Evolutionary conservation across 2,888 invertebrate genomes (phyloP).

Genomic region (Antheraea assamensis): DNA sequence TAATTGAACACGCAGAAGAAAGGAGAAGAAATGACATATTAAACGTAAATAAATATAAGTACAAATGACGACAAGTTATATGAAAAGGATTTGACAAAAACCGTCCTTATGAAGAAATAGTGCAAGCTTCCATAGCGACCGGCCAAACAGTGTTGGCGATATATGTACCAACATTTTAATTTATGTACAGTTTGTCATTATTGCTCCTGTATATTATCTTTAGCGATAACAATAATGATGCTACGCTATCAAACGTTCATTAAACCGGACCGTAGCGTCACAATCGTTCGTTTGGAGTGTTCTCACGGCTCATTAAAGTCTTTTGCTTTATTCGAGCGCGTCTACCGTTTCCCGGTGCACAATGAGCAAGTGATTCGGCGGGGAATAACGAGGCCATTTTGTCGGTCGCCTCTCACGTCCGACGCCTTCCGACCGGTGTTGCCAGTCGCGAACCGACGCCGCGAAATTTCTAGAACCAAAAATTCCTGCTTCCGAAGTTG

Average conservation of each 20-base stretch:
- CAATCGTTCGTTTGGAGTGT: conserved; percentile 80
- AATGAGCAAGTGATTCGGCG: conserved; percentile 82
- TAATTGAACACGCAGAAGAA: too few species aligned
- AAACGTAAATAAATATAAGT: too few species aligned
- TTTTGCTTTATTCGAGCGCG: conserved; percentile 80
- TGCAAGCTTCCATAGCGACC: too few species aligned
- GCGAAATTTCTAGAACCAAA: not conserved
- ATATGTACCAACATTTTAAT: too few species aligned
- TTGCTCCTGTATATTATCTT: not conserved
- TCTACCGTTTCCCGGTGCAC: conserved; percentile 81
- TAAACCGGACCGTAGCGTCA: conserved; percentile 62
- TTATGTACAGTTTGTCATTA: not conserved
- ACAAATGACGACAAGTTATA: too few species aligned
- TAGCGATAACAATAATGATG: conserved; percentile 43
- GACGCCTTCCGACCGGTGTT: conserved; percentile 8
- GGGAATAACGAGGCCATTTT: conserved; percentile 83
- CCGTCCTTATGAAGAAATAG: too few species aligned
- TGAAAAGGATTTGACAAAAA: too few species aligned
- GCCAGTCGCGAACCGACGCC: not conserved
- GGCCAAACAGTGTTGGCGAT: too few species aligned
- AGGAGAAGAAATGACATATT: too few species aligned
- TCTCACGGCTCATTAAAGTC: conserved; percentile 82
- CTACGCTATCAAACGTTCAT: conserved; percentile 76
- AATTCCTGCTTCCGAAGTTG: not conserved
- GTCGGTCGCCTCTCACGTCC: conserved; percentile 58